Conservation (phyloP, 2,888 invertebrate species). For the Abrostola tripartita region DNA sequence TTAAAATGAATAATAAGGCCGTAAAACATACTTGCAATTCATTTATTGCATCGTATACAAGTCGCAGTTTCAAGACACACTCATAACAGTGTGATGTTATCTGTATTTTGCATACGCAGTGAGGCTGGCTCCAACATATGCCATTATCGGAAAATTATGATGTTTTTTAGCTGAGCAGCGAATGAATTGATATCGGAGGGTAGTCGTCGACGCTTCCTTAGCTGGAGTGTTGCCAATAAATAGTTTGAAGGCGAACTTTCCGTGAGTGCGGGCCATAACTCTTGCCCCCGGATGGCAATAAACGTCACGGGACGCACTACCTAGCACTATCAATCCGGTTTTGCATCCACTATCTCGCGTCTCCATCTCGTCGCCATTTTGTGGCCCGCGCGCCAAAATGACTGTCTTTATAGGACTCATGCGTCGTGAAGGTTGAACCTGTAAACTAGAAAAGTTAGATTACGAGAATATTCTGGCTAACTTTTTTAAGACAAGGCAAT, state of each 20-base stretch:
- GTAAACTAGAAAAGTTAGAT: neutral
- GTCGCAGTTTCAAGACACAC: conserved; percentile 19
- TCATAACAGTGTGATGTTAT: conserved; percentile 30
- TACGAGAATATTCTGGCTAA: neutral
- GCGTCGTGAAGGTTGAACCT: conserved; percentile 34
- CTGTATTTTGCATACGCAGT: conserved; percentile 51
- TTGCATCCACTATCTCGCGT: conserved; percentile 80
- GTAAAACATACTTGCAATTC: conserved; percentile 42
- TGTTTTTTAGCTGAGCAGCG: conserved; percentile 82
- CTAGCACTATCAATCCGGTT: conserved; percentile 82
- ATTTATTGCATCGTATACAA: conserved; percentile 34
- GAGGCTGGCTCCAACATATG: conserved; percentile 69
- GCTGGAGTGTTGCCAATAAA: conserved; percentile 84
- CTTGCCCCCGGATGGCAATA: conserved; percentile 75
- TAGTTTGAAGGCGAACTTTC: conserved; percentile 78
- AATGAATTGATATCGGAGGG: conserved; percentile 76
- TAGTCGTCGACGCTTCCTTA: conserved; percentile 67
- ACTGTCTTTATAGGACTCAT: conserved; percentile 35
- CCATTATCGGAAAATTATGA: conserved; percentile 79
- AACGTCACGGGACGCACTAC: conserved; percentile 79
- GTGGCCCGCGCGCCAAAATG: conserved; percentile 43
- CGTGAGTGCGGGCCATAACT: conserved; percentile 75
- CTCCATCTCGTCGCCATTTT: conserved; percentile 74
- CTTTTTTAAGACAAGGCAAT: too few species aligned
- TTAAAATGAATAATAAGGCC: conserved; percentile 36